Evolutionary conservation across 2,797 vertebrate species (phyloP).

Genomic region (Chrosomus eos): DNA sequence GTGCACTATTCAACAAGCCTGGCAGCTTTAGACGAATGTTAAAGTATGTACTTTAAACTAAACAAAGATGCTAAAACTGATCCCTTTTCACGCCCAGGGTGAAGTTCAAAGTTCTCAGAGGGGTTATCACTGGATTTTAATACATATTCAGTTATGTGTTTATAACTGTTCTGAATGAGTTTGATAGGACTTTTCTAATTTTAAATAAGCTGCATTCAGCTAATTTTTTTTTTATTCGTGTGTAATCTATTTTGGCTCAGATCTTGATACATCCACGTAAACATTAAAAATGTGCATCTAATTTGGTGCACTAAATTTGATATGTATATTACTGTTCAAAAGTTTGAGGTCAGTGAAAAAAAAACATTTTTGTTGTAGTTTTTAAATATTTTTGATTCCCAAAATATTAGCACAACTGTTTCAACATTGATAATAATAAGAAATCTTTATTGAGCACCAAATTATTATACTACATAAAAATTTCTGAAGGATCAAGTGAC

Average conservation of each 20-base stretch:
- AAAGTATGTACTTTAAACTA: constrained; percentile 35
- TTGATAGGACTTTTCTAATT: neutral
- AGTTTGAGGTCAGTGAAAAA: neutral
- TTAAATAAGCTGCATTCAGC: neutral
- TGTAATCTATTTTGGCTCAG: neutral
- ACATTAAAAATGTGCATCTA: neutral
- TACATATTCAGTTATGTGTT: neutral
- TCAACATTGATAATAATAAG: neutral
- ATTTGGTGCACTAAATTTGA: neutral
- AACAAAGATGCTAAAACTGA: constrained; percentile 41
- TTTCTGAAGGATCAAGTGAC: neutral
- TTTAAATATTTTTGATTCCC: neutral
- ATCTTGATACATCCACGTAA: neutral
- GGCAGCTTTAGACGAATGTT: constrained; percentile 36
- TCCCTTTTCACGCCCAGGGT: neutral
- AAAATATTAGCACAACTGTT: neutral
- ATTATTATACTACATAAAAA: neutral
- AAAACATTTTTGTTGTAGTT: too few relatives aligned
- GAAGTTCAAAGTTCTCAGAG: constrained; percentile 4
- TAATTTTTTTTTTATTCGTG: neutral
- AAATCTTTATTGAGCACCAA: neutral
- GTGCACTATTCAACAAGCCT: constrained; percentile 58
- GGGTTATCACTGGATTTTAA: neutral
- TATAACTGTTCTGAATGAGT: neutral
- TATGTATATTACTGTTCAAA: neutral